Percentiles rank a stretch among this genome's conserved stretches.
Evolutionary conservation across 2,113 vertebrate species (phyloP).

Genomic region (Pollimyrus isidori): DNA sequence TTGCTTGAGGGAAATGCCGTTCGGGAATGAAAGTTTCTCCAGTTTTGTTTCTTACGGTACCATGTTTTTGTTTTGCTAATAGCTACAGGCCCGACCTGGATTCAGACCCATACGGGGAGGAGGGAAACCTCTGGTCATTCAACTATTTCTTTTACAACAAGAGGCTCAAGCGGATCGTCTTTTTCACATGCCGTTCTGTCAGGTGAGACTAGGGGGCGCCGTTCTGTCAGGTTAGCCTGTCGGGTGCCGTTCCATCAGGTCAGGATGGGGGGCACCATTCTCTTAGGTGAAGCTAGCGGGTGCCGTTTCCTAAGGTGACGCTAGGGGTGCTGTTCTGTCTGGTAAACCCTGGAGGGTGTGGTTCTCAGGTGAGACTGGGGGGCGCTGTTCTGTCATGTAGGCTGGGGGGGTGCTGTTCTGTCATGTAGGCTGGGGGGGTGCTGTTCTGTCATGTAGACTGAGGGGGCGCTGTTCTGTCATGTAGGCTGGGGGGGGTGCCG

Average conservation of each 20-base stretch:
- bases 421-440: neutral
- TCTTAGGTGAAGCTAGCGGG: neutral
- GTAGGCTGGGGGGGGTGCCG: neutral
- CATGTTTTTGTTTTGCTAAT: neutral
- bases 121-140: constrained; percentile 33
- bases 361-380: neutral
- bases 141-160: constrained; percentile 36
- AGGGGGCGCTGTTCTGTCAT: no score
- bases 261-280: neutral
- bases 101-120: constrained; percentile 28
- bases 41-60: neutral
- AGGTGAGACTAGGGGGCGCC: constrained; percentile 23
- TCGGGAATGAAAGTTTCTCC: neutral
- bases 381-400: neutral
- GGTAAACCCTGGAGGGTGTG: no score
- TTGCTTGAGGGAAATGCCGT: neutral
- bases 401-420: neutral
- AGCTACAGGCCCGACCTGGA: constrained; percentile 32
- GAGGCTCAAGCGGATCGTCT: constrained; percentile 29
- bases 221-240: neutral
- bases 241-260: neutral
- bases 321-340: no score
- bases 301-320: neutral
- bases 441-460: no score
- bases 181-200: constrained; percentile 43